Evolutionary conservation across 2,113 vertebrate genomes (phyloP).

Genomic region (Furnarius figulus): DNA sequence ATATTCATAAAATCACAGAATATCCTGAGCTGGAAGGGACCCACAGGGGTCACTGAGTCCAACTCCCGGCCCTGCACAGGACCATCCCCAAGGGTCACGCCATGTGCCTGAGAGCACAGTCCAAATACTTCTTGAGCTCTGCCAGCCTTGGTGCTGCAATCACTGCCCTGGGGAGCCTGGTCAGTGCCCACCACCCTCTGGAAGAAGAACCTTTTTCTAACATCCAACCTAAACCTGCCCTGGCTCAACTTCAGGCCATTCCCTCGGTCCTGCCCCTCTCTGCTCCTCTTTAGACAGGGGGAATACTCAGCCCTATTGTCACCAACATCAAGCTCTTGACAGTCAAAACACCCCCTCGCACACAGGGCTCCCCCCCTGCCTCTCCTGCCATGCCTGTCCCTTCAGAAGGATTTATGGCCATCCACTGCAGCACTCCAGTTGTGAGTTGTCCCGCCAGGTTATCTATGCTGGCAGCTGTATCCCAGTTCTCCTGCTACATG

Average conservation of each 20-base stretch:
- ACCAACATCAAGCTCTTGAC: neutral
- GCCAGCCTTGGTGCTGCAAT: neutral
- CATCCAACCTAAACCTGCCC: neutral
- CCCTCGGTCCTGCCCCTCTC: neutral
- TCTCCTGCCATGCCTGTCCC: neutral
- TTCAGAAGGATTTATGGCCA: neutral
- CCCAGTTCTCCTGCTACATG: neutral
- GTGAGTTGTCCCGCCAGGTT: neutral
- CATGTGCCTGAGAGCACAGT: rapidly evolving
- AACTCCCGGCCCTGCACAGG: neutral
- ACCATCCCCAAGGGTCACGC: neutral
- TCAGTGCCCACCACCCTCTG: neutral
- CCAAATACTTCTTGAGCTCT: neutral
- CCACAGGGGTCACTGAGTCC: neutral
- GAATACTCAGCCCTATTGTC: neutral
- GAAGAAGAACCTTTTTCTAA: neutral
- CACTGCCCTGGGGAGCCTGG: neutral
- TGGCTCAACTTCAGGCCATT: rapidly evolving
- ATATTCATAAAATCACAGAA: neutral
- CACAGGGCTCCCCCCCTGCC: neutral
- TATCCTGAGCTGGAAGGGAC: neutral
- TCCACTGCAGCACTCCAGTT: neutral
- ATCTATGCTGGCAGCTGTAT: neutral
- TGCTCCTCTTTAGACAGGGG: neutral
- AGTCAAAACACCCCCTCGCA: neutral